Evolutionary conservation across 1,140 invertebrate species (phyloP).

Genomic region (Drosophila suzukii): DNA sequence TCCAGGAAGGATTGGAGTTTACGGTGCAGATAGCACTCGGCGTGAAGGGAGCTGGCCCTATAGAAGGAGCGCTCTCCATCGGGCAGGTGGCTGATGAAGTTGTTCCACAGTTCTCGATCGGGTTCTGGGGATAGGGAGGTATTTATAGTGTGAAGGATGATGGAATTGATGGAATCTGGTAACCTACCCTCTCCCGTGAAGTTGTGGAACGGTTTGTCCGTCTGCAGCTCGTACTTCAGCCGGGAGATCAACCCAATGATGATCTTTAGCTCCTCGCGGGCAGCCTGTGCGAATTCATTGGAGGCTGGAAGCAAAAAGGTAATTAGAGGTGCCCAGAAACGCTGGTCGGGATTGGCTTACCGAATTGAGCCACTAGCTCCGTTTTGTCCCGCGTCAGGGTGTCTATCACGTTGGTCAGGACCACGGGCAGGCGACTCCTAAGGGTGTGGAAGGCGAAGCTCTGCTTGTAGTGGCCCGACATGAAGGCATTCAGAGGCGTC

Average conservation of each 20-base stretch:
- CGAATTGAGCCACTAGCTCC: constrained; percentile 88
- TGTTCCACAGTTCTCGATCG: constrained; percentile 85
- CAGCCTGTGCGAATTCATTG: constrained; percentile 84
- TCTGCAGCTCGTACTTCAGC: constrained; percentile 95
- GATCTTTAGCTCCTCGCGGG: constrained; percentile 89
- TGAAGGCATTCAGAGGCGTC: constrained; percentile 60
- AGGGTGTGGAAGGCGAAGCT: constrained; percentile 95
- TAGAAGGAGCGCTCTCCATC: constrained; percentile 89
- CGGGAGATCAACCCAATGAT: constrained; percentile 92
- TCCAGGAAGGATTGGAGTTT: constrained; percentile 91
- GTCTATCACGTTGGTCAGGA: constrained; percentile 96
- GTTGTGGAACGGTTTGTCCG: constrained; percentile 91
- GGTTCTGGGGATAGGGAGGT: constrained; percentile 51
- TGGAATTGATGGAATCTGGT: background rate
- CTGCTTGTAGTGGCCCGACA: constrained; percentile 84
- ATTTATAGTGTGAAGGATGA: too few species aligned
- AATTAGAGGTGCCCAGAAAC: background rate
- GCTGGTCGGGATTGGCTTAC: constrained; percentile 86
- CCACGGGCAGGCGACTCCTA: constrained; percentile 94
- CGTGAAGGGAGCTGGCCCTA: constrained; percentile 92
- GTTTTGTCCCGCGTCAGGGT: constrained; percentile 90
- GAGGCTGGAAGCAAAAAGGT: constrained; percentile 20
- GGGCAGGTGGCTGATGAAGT: constrained; percentile 80
- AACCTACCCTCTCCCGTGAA: constrained; percentile 82
- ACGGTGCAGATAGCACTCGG: constrained; percentile 97